Evolutionary conservation across 2,888 invertebrate genomes (phyloP), one percentile per base, ranked within the genome.

Genomic region (Chymomyza caudatula): DNA sequence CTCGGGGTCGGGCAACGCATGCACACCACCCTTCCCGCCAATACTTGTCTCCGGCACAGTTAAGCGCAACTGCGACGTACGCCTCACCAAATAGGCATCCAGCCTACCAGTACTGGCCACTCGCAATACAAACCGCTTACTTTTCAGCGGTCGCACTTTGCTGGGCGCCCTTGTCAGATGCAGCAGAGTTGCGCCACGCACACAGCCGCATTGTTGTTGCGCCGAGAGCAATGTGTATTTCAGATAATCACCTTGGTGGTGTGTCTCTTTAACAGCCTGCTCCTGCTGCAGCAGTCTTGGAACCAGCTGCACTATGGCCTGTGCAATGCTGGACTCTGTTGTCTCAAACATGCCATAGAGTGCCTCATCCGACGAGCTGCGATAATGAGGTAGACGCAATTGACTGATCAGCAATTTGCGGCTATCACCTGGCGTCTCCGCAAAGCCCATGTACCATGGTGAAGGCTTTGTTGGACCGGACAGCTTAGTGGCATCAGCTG

Each of bases 401-500:
- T 96, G 96, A 0, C 94, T 93, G 63, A 96, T 93, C 85, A 94
- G 94, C n/a, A 96, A 89, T 80, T 94, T 94, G 73, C 95, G 92
- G 60, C 92, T 92, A 5, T 83, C 77, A 37, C 96, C 96, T 0
- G 96, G 94, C 11, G 96, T 95, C 91, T 96, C 96, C 0, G 96
- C 95, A 89, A 96, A 96, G 0, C 96, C 96, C 29, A 96, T 92
- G 53, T 92, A 92, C 96, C 96, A 96, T 3, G 95, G 94, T 2
- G 92, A 92, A 65, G 94, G 1, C 55, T 94, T 5, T 92, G 92
- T 69, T 93, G 71, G 73, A 13, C 22, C 57, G 8, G 13, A 66
- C 60, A 8, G 51, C 22, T 61, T 72, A 5, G 11, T 22, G 0
- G 91, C 90, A 1, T 65, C 56, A n/a, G 22, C 4, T 0, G 11